Conservation (phyloP, 2,113 vertebrate species). For the Mobula birostris region DNA sequence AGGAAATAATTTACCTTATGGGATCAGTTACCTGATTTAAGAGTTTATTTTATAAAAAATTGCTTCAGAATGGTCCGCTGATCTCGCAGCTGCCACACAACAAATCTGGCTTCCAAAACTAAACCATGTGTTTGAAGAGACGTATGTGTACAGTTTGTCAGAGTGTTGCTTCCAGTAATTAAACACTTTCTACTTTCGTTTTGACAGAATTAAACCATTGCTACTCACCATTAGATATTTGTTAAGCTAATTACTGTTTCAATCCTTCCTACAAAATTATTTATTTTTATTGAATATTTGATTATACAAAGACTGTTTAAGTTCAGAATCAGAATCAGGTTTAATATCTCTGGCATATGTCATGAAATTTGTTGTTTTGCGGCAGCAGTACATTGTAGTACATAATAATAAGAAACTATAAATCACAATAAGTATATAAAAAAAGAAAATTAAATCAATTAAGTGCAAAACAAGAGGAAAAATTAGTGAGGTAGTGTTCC, state of each 20-base stretch:
- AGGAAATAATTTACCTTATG: slow-evolving; percentile 70
- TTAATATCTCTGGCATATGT: no score
- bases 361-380: no score
- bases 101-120: slow-evolving; percentile 35
- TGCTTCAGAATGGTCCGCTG: slow-evolving; percentile 53
- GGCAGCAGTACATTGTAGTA: no score
- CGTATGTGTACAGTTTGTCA: slow-evolving; percentile 6
- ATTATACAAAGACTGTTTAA: slow-evolving; percentile 9
- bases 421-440: no score
- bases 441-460: no score
- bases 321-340: no score
- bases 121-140: slow-evolving; percentile 34
- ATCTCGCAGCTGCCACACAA: slow-evolving; percentile 33
- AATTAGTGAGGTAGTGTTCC: no score
- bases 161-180: background rate
- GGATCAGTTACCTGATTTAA: slow-evolving; percentile 86
- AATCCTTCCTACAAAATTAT: background rate
- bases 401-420: no score
- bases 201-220: background rate
- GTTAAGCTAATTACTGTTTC: slow-evolving; percentile 8
- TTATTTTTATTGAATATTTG: slow-evolving; percentile 29
- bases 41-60: slow-evolving; percentile 75
- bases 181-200: slow-evolving; percentile 30
- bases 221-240: background rate
- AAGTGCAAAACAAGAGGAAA: no score